Percentiles rank a stretch among this genome's conserved stretches.
These are phyloP conservation scores for Bradypodion ventrale DNA, from an alignment of 2,797 vertebrate genomes.

Conservation along the genomic window DNA sequence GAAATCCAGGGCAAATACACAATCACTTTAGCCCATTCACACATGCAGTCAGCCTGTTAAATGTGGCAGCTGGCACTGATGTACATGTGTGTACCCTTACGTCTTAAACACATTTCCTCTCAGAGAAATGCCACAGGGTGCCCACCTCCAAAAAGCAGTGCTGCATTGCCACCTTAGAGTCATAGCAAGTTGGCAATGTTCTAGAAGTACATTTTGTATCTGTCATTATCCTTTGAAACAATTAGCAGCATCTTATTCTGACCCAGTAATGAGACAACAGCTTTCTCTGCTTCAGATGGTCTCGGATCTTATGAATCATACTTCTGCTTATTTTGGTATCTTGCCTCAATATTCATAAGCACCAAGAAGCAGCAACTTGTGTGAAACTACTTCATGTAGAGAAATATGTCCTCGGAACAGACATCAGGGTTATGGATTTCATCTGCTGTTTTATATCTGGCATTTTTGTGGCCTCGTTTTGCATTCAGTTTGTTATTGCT, in stretches of 20 bases:
- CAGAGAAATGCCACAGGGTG: background rate
- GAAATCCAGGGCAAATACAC: no score
- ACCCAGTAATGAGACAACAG: background rate
- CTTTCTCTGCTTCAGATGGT: conserved; percentile 1
- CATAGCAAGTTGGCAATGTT: background rate
- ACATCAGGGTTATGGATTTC: conserved; percentile 34
- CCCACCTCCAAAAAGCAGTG: background rate
- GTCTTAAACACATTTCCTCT: background rate
- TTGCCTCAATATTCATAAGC: conserved; percentile 12
- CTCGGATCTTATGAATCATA: conserved; percentile 26
- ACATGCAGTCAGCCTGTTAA: background rate
- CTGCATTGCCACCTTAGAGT: background rate
- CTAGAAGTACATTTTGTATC: conserved; percentile 5
- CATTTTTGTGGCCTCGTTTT: conserved; percentile 30
- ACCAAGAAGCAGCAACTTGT: conserved; percentile 13
- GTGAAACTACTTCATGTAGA: conserved; percentile 14
- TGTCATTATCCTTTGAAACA: background rate
- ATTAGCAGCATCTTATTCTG: background rate
- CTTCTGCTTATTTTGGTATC: background rate
- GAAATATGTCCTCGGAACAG: conserved; percentile 28
- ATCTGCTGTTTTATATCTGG: conserved; percentile 21
- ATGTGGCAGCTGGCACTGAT: background rate
- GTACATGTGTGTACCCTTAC: background rate
- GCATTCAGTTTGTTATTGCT: conserved; percentile 28
- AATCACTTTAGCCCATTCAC: background rate